Percentiles rank a stretch among this genome's conserved stretches.
phyloP scores from a whole-genome alignment of 1,140 invertebrate species.

The Sipha flava region DNA sequence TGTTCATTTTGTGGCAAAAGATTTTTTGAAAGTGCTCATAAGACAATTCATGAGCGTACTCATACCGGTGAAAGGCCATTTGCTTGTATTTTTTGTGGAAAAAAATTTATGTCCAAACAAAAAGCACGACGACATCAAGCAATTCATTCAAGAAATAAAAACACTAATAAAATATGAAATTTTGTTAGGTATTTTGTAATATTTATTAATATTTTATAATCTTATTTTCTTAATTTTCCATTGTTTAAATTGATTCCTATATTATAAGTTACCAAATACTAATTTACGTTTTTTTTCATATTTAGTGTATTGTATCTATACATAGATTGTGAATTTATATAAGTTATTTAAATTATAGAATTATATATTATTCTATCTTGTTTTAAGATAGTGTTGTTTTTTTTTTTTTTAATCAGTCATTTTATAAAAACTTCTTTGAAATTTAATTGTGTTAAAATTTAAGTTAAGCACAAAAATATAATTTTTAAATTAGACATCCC shows the following conservation, averaged over 20 bases:
- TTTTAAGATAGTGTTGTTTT: too few species aligned
- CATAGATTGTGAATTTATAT: neutral
- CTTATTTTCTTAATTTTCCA: neutral
- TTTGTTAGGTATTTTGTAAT: neutral
- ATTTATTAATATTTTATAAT: neutral
- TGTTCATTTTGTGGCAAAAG: slow-evolving; percentile 28
- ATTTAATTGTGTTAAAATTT: too few species aligned
- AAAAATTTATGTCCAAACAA: slow-evolving; percentile 28
- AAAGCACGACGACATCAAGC: slow-evolving; percentile 23
- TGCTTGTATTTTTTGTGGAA: slow-evolving; percentile 27
- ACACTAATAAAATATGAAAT: neutral
- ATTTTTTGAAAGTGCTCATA: slow-evolving; percentile 28
- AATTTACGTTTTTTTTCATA: neutral
- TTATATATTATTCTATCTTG: too few species aligned
- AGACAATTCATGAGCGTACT: slow-evolving; percentile 20
- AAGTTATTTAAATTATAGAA: neutral
- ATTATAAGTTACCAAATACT: neutral
- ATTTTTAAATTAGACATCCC: neutral
- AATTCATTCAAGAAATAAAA: slow-evolving; percentile 1
- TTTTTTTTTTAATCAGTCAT: too few species aligned
- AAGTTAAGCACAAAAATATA: too few species aligned
- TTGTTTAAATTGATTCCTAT: neutral
- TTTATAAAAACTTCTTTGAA: too few species aligned
- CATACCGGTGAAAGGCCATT: slow-evolving; percentile 24
- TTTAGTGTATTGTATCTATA: neutral